A percentile compares a stretch with the other conserved stretches of the same genome.
Conservation (phyloP, 2,797 vertebrate genomes). For the Falco rusticolus region DNA sequence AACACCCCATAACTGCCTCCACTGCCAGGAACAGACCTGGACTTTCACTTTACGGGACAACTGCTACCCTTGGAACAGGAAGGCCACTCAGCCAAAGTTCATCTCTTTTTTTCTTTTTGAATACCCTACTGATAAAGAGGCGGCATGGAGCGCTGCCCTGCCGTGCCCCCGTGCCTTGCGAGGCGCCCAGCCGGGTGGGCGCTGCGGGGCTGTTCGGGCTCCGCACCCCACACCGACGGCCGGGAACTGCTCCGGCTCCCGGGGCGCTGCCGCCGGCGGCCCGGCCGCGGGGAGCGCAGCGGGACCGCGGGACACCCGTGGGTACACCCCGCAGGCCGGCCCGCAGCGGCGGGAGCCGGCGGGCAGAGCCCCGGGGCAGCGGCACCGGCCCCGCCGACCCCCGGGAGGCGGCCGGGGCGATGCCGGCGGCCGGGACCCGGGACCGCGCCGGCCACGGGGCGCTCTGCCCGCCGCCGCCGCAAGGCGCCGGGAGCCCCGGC, state of each 20-base stretch:
- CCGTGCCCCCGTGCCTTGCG: background rate
- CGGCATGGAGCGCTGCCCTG: background rate
- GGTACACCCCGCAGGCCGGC: too few species aligned
- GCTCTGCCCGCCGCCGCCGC: too few species aligned
- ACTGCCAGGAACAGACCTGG: background rate
- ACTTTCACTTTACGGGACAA: background rate
- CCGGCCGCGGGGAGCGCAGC: too few species aligned
- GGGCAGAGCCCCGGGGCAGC: too few species aligned
- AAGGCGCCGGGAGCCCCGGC: too few species aligned
- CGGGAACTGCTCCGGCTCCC: background rate
- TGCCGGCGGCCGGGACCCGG: too few species aligned
- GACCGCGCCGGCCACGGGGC: too few species aligned
- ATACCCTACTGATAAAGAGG: background rate
- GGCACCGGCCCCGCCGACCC: too few species aligned
- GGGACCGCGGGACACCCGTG: background rate
- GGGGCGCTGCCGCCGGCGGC: background rate
- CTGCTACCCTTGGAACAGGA: background rate
- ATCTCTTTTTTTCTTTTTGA: too few species aligned
- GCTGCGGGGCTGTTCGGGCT: fast-evolving
- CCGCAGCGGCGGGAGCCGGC: too few species aligned
- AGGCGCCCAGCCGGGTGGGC: background rate
- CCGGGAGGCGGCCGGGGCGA: too few species aligned
- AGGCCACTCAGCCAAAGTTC: background rate
- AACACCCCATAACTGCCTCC: background rate
- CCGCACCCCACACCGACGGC: background rate